phyloP scores from a whole-genome alignment of 2,888 invertebrate species.

The Alcis repandata region DNA sequence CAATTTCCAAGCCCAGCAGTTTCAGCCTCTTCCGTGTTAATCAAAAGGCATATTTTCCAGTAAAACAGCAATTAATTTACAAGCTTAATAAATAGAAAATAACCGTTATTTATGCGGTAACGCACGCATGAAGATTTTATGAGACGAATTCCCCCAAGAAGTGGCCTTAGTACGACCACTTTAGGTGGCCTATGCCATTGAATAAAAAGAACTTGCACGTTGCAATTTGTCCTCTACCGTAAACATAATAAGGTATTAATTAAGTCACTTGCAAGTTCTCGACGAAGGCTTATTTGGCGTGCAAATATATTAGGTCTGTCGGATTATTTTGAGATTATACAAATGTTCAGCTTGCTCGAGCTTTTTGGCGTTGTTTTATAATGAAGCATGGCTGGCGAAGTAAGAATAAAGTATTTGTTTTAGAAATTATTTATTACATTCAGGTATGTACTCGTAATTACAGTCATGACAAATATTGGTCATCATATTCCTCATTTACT shows the following conservation, averaged over 20 bases:
- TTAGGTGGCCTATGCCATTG: neutral
- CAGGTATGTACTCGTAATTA: too few species aligned
- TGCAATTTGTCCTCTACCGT: neutral
- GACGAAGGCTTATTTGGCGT: slow-evolving; percentile 27
- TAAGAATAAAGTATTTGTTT: neutral
- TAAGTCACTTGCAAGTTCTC: too few species aligned
- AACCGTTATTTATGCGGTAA: slow-evolving; percentile 71
- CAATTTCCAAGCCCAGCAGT: slow-evolving; percentile 18
- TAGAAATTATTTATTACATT: too few species aligned
- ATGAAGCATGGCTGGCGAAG: neutral
- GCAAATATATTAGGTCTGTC: neutral
- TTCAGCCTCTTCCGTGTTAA: slow-evolving; percentile 38
- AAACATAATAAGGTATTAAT: neutral
- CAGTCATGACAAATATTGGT: too few species aligned
- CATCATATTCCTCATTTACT: too few species aligned
- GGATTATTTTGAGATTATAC: slow-evolving; percentile 39
- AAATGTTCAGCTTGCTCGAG: neutral
- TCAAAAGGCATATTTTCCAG: slow-evolving; percentile 38
- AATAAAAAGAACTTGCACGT: neutral
- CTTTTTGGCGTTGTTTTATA: neutral
- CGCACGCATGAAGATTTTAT: slow-evolving; percentile 62
- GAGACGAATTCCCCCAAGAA: slow-evolving; percentile 65
- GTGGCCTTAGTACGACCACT: slow-evolving; percentile 31
- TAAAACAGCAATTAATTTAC: slow-evolving; percentile 51
- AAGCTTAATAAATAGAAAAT: slow-evolving; percentile 62